Evolutionary conservation across 1,140 invertebrate species (phyloP).

Genomic region (Bradynema listronoti): DNA sequence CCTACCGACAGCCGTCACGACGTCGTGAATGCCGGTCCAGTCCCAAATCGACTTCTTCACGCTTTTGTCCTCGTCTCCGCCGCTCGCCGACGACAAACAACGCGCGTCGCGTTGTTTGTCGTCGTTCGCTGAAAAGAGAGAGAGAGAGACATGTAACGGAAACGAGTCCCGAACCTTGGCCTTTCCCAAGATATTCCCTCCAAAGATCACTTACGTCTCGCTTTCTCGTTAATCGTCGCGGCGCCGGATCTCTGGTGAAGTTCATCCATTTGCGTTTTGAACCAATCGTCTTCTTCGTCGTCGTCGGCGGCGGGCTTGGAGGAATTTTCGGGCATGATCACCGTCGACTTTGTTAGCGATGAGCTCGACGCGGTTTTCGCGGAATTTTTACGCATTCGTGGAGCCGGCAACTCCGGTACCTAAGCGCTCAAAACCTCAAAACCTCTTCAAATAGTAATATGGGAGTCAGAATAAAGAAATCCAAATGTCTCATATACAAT

Average conservation of each 20-base stretch:
- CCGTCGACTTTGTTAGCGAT: not conserved
- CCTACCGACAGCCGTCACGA: conserved; percentile 43
- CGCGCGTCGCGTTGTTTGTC: too few relatives aligned
- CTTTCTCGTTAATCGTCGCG: not conserved
- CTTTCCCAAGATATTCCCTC: too few relatives aligned
- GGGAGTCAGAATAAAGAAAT: too few relatives aligned
- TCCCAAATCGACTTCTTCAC: conserved; percentile 34
- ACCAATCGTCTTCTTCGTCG: conserved; percentile 5
- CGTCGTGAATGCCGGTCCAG: conserved; percentile 37
- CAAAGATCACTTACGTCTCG: too few relatives aligned
- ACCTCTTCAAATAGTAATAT: too few relatives aligned
- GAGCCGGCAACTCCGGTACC: not conserved
- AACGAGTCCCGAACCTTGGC: too few relatives aligned
- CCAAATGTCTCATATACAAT: too few relatives aligned
- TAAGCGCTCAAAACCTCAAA: too few relatives aligned
- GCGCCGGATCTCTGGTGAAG: not conserved
- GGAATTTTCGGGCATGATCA: too few relatives aligned
- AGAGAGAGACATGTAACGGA: too few relatives aligned
- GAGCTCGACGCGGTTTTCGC: not conserved
- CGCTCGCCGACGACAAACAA: not conserved
- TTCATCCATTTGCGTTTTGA: conserved; percentile 7
- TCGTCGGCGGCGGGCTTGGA: too few relatives aligned
- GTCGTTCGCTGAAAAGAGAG: too few relatives aligned
- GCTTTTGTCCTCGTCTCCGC: not conserved
- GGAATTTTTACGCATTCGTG: not conserved